Evolutionary conservation across 1,140 invertebrate species (phyloP), one percentile per base, ranked within the genome.

Genomic region (Megalonaias nervosa): DNA sequence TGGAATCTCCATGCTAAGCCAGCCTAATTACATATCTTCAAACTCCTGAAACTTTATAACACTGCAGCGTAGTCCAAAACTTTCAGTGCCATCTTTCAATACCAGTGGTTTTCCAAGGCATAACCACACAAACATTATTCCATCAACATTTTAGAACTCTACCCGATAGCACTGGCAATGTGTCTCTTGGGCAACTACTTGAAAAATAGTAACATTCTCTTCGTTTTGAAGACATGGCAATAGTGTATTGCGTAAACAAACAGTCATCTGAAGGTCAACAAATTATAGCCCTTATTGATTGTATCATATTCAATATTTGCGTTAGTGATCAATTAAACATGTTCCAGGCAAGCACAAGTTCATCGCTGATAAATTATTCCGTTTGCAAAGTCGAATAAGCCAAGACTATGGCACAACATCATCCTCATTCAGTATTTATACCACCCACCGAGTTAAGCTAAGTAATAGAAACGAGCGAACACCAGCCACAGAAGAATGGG

Each of bases 111-210:
- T n/a, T 62, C 19, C 56, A 11, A 55, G 66, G 17, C 26, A n/a
- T 72, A 4, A 14, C n/a, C 71, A 12, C 1, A 16, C 3, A 62
- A 58, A 26, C 3, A 23, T 9, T 48, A 31, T 23, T 61, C 66
- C 58, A 74, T 74, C n/a, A 74, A 74, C 58, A 67, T 56, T 57
- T 23, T 74, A 23, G 64, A 74, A 74, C 62, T 74, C 15, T 66
- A 56, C 64, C 5, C 59, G 9, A 64, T 66, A 15, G 21, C 61
- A 5, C 15, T 67, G 26, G 59, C 59, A 3, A 23, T 62, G 12
- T 66, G 16, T 55, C 23, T 74, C 38, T 74, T 74, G 16, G 72
- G 72, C 2, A 11, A 55, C 13, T n/a, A 21, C 1, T 65, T 62
- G 59, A 16, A 23, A 57, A 67, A 57, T 14, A 55, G 58, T 23